Base-by-base conservation (phyloP, 2,888 invertebrate genomes). In the Magallana nippona region DNA sequence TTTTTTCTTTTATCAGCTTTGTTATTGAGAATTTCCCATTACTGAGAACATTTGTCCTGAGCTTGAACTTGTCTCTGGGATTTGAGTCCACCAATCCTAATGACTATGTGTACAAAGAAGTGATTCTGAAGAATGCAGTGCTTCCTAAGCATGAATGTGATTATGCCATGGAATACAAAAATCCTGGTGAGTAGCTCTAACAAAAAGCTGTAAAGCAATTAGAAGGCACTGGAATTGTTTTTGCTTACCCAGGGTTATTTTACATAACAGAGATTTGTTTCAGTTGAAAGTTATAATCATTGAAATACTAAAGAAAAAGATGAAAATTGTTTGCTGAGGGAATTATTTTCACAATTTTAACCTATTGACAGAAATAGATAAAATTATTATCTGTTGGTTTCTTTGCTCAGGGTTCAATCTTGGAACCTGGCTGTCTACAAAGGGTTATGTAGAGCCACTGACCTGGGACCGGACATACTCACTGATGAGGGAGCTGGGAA, bases 401-500 rank as follows among this genome's bases (percentile, higher is more conserved):
- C 55, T 82, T 27, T 57, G 63, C 62, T 13, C 17, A 83, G 83
- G 71, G 32, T 83, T 83, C 58, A 32, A n/a, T 63, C 77, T 83
- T 11, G 77, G 55, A n/a, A 57, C 44, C 10, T 83, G 83, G 83
- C 57, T 80, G 17, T 57, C 80, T 15, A 56, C 57, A 56, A 83
- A 77, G 11, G 79, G 83, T 57, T 83, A 71, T 22, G 44, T 55
- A 3, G 15, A 19, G 10, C 82, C 82, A n/a, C 71, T 82, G 19
- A 82, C 55, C 10, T 17, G 71, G 55, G 71, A 82, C 22, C 55
- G 77, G 56, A 55, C 82, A n/a, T 32, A 78, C 32, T 79, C 79
- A 57, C 79, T 84, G 22, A 60, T 84, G 19, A 81, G 88, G 55
- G 78, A 85, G 55, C 83, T 89, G 17, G 88, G 84, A 0, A 78